Base-by-base conservation (phyloP, 1,140 invertebrate species). In the Lepidotrigona ventralis region DNA sequence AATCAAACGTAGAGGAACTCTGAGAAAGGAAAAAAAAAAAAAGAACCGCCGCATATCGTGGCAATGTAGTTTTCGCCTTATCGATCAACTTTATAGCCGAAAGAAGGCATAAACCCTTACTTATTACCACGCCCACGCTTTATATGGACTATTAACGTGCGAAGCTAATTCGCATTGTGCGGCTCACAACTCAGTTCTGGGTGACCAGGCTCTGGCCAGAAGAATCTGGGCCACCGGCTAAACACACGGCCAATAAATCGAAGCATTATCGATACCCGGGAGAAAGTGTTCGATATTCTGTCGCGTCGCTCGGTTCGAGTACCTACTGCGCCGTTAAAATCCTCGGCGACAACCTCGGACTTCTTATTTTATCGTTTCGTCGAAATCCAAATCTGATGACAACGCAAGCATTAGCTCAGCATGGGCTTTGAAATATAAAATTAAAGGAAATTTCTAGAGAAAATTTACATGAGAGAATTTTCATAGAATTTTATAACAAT, bases 211-310 rank as follows among this genome's bases (percentile, higher is more conserved):
- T 46, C 39, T 46, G 39, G 71, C 33, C 82, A 53, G 79, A 88
- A 85, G 89, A 92, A 92, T 92, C 86, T 92, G 87, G 91, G 88
- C 85, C 91, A 89, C 69, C 66, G 85, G 73, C 82, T 88, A 88
- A 85, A 76, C 84, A 83, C 84, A 0, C 66, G 80, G 56, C 84
- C 89, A 81, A 90, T 91, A 92, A 91, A 91, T 91, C 90, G 79
- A 86, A 79, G 86, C 86, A 89, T 91, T 91, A 91, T 89, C 90
- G 88, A 87, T 89, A 91, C 54, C 21, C 66, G 58, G 39, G 86
- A 88, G 91, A 91, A 90, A 92, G 88, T 87, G 86, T 87, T 88
- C 91, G 86, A 80, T 85, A 85, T 87, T 85, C 84, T 46, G 70
- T 51, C 83, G n/a, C 53, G 79, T 76, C 74, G 80, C 69, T 64